These are phyloP conservation scores for Drosophila ezoana DNA, from an alignment of 2,888 invertebrate species.

Conservation along the genomic window DNA sequence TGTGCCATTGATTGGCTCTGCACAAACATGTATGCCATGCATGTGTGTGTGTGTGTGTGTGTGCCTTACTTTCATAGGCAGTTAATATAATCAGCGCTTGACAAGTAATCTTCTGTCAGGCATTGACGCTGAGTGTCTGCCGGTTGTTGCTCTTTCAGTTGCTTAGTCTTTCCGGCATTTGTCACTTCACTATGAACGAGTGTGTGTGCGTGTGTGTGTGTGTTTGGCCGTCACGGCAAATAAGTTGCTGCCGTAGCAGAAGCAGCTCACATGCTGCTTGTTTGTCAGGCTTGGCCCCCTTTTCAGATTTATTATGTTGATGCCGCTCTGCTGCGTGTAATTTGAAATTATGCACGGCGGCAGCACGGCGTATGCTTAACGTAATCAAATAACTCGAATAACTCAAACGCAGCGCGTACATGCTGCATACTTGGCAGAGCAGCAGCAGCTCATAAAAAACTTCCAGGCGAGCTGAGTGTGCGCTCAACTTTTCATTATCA, in stretches of 20 bases:
- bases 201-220: slow-evolving; percentile 11
- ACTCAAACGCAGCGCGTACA: slow-evolving; percentile 65
- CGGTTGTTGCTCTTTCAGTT: slow-evolving; percentile 41
- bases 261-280: slow-evolving; percentile 51
- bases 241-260: slow-evolving; percentile 41
- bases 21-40: neutral
- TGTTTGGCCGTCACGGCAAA: slow-evolving; percentile 48
- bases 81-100: slow-evolving; percentile 74
- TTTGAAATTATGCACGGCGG: slow-evolving; percentile 73
- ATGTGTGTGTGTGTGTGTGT: neutral
- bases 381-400: slow-evolving; percentile 77
- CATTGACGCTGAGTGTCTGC: slow-evolving; percentile 62
- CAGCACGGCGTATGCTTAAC: slow-evolving; percentile 67
- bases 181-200: slow-evolving; percentile 41
- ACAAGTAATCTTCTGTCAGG: slow-evolving; percentile 71
- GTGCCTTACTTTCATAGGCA: slow-evolving; percentile 44
- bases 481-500: slow-evolving; percentile 69
- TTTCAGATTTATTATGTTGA: slow-evolving; percentile 73
- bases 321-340: slow-evolving; percentile 65
- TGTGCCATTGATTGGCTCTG: slow-evolving; percentile 43
- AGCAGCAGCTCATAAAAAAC: slow-evolving; percentile 30
- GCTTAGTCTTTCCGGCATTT: slow-evolving; percentile 64
- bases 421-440: slow-evolving; percentile 36
- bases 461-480: slow-evolving; percentile 25
- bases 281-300: slow-evolving; percentile 66